Evolutionary conservation across 2,888 invertebrate species (phyloP), one percentile per base, ranked within the genome.

Genomic region (Clepsis dumicolana): DNA sequence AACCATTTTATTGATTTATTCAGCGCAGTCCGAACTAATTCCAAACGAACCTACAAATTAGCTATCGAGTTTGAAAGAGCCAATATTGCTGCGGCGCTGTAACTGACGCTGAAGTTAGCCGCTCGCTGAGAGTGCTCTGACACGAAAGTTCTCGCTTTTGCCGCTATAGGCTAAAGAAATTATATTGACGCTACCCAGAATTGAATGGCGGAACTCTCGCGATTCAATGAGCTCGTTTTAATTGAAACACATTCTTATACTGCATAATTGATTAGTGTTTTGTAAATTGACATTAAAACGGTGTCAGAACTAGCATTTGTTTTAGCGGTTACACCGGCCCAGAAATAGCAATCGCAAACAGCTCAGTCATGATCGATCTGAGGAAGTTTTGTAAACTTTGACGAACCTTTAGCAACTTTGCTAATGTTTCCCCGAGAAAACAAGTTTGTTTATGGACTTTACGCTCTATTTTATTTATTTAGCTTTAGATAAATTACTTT

Each of bases 71-170:
- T n/a, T 32, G 18, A 64, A 64, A 24, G 41, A 21, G 35, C 29
- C 29, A 59, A 27, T 57, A 27, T 52, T 32, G 41, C 41, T 16
- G 44, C 12, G 52, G 62, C 32, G 21, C 44, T 38, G 67, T 35
- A 29, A 24, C 57, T 25, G 68, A 59, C 59, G 68, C 27, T 32
- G n/a, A 68, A 68, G 64, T 68, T 68, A 27, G 25, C 29, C 29
- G 52, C 64, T 68, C 18, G 25, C 32, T 27, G 57, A 41, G 25
- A 14, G 57, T 63, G 27, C 44, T 56, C 67, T n/a, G 44, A 53
- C 32, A 66, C 32, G 61, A 56, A 66, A 66, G 44, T 64, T 68
- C 1, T 14, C 3, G 24, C 50, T 68, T 48, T 63, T 52, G 16
- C 50, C 14, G 16, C 48, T 57, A n/a, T n/a, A 8, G 8, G 38